These are phyloP conservation scores for Drosophila sechellia DNA, from an alignment of 1,140 invertebrate species.

Conservation along the genomic window DNA sequence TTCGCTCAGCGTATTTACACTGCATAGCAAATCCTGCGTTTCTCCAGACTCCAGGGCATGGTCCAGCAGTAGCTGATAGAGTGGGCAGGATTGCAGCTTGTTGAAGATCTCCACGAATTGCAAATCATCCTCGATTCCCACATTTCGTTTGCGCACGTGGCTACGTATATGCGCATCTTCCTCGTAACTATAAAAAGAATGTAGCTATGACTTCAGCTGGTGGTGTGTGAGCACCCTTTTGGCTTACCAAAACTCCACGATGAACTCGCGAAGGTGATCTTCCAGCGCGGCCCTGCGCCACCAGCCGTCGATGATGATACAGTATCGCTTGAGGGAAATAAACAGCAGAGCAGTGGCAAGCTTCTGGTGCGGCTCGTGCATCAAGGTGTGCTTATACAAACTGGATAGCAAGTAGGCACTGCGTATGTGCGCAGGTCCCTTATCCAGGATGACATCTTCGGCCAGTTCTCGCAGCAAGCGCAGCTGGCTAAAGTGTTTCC, in stretches of 20 bases:
- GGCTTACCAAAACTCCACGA: constrained; percentile 49
- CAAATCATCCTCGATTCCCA: background rate
- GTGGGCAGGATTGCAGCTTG: constrained; percentile 29
- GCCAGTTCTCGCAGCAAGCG: constrained; percentile 13
- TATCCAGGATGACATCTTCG: constrained; percentile 11
- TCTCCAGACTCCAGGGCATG: constrained; percentile 69
- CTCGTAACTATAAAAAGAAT: background rate
- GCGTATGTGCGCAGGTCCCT: constrained; percentile 56
- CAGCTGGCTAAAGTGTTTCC: constrained; percentile 35
- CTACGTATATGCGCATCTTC: background rate
- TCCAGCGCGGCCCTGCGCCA: constrained; percentile 66
- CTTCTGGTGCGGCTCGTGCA: constrained; percentile 39
- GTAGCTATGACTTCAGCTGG: background rate
- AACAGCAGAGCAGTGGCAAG: constrained; percentile 45
- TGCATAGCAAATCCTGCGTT: constrained; percentile 68
- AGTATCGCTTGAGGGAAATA: constrained; percentile 56
- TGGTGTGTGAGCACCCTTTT: background rate
- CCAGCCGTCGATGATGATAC: constrained; percentile 73
- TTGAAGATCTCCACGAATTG: constrained; percentile 11
- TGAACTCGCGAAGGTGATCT: constrained; percentile 69
- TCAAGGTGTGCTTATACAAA: constrained; percentile 32
- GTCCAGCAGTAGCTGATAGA: constrained; percentile 56
- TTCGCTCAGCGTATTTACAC: constrained; percentile 58
- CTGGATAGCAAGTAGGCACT: constrained; percentile 59
- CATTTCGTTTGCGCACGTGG: constrained; percentile 17